A percentile compares a stretch with the other conserved stretches of the same genome.
Evolutionary conservation across 2,888 invertebrate species (phyloP).

Genomic region (Philereme transversata): DNA sequence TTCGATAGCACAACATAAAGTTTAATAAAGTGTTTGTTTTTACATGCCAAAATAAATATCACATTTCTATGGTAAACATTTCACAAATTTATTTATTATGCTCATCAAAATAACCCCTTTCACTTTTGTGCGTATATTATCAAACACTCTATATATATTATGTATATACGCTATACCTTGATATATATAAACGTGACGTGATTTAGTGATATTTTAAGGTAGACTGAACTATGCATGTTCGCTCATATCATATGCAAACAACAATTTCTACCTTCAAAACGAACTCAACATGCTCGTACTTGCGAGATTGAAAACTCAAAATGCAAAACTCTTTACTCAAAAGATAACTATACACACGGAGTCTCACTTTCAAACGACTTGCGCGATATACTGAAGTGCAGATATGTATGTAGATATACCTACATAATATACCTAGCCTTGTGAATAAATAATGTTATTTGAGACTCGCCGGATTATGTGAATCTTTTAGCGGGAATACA

Average conservation of each 20-base stretch:
- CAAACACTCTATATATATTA: too few relatives aligned
- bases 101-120: too few relatives aligned
- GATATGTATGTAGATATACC: too few relatives aligned
- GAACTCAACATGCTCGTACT: background rate
- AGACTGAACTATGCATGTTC: background rate
- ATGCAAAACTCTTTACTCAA: conserved; percentile 25
- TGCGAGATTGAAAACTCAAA: conserved; percentile 31
- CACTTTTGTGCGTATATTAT: too few relatives aligned
- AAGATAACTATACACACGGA: background rate
- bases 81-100: too few relatives aligned
- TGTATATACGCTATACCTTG: too few relatives aligned
- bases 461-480: conserved; percentile 32
- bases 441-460: conserved; percentile 51
- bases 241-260: conserved; percentile 2
- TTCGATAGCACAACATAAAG: too few relatives aligned
- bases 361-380: conserved; percentile 1
- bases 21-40: too few relatives aligned
- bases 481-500: conserved; percentile 20
- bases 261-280: conserved; percentile 2
- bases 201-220: background rate
- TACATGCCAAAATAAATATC: too few relatives aligned
- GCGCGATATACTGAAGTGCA: too few relatives aligned
- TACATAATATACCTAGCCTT: conserved; percentile 35
- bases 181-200: background rate
- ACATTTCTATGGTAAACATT: too few relatives aligned